These are phyloP conservation scores for Epinephelus coioides DNA, from an alignment of 2,797 vertebrate genomes.

Conservation along the genomic window DNA sequence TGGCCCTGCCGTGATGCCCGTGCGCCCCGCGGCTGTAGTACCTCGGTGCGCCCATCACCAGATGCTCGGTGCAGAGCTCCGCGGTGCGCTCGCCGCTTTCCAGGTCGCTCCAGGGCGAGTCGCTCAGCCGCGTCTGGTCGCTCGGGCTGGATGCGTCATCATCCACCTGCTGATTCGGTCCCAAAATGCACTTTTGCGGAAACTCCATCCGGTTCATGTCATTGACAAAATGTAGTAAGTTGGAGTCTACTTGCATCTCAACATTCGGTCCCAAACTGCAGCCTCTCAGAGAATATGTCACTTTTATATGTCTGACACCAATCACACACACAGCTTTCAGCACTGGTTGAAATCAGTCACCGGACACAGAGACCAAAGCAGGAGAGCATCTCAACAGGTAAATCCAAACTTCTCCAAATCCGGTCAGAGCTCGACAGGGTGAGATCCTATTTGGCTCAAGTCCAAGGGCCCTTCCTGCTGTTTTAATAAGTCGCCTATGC, in stretches of 20 bases:
- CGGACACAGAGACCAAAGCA: constrained; percentile 1
- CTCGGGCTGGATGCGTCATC: constrained; percentile 37
- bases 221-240: constrained; percentile 84
- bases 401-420: constrained; percentile 79
- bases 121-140: constrained; percentile 71
- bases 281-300: neutral
- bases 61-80: constrained; percentile 36
- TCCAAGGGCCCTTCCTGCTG: constrained; percentile 85
- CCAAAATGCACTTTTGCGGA: constrained; percentile 59
- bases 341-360: constrained; percentile 19
- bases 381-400: constrained; percentile 52
- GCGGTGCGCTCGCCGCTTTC: constrained; percentile 35
- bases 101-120: constrained; percentile 63
- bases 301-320: constrained; percentile 41
- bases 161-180: constrained; percentile 56
- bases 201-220: constrained; percentile 84
- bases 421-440: constrained; percentile 81
- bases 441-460: constrained; percentile 91
- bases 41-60: constrained; percentile 35
- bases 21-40: constrained; percentile 43
- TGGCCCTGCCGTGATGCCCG: constrained; percentile 80
- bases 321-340: constrained; percentile 17
- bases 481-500: constrained; percentile 83
- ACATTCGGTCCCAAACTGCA: constrained; percentile 53
- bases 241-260: constrained; percentile 81